Evolutionary conservation across 2,797 vertebrate genomes (phyloP).

Genomic region (Fistularia tabacaria): DNA sequence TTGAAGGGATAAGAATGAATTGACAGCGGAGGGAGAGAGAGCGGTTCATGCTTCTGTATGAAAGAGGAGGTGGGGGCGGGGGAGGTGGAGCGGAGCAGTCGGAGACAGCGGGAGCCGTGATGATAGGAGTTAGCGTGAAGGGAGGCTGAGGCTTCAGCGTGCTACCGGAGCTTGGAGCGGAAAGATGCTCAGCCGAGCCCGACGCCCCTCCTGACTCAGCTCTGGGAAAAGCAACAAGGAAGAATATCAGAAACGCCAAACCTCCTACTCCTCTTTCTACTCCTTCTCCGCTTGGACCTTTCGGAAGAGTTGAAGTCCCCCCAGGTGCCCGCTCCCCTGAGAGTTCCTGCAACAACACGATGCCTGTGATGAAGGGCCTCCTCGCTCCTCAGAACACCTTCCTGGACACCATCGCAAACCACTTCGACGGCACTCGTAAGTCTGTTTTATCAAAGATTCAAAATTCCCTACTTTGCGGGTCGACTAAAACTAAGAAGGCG

Average conservation of each 20-base stretch:
- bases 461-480: no score
- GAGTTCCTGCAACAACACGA: constrained; percentile 40
- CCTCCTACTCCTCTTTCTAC: constrained; percentile 1
- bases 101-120: constrained; percentile 41
- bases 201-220: constrained; percentile 14
- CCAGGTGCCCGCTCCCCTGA: no score
- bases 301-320: no score
- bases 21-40: constrained; percentile 14
- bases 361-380: constrained; percentile 91
- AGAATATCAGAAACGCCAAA: no score
- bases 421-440: constrained; percentile 91
- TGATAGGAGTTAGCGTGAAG: constrained; percentile 40
- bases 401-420: constrained; percentile 84
- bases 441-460: constrained; percentile 26
- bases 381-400: constrained; percentile 67
- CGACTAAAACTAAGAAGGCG: no score
- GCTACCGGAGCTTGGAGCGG: constrained; percentile 9
- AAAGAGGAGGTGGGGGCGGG: constrained; percentile 24
- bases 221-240: no score
- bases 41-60: constrained; percentile 26
- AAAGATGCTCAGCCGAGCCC: constrained; percentile 30
- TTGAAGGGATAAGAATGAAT: no score
- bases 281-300: background rate
- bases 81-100: constrained; percentile 28
- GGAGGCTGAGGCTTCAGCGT: constrained; percentile 30